phyloP scores from a whole-genome alignment of 2,113 vertebrate species.

The Macrotis lagotis region DNA sequence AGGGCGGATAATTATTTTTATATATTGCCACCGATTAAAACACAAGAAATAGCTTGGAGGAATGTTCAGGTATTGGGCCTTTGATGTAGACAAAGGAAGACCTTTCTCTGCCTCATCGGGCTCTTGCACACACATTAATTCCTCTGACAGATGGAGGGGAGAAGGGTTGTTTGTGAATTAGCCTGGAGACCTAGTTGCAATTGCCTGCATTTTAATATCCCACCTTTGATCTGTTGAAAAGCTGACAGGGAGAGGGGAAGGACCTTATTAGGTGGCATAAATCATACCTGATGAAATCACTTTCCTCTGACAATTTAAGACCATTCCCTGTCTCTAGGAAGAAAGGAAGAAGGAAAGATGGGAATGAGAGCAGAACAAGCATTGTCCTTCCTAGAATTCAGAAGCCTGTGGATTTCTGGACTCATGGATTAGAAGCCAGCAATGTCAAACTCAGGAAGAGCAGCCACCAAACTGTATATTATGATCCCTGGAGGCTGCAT shows the following conservation, averaged over 20 bases:
- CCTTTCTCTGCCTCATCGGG: slow-evolving; percentile 68
- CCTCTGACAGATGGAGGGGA: slow-evolving; percentile 76
- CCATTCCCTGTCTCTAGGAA: not conserved
- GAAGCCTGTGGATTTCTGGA: not conserved
- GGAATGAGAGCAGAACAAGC: not conserved
- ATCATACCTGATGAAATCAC: slow-evolving; percentile 65
- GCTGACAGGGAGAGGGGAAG: slow-evolving; percentile 76
- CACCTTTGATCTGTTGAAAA: slow-evolving; percentile 81
- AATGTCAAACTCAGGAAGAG: not conserved
- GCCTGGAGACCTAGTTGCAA: slow-evolving; percentile 73
- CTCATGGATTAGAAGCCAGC: not conserved
- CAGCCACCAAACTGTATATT: not conserved
- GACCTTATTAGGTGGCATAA: slow-evolving; percentile 75
- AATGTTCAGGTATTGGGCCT: slow-evolving; percentile 74
- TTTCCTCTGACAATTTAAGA: slow-evolving; percentile 13
- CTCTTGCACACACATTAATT: slow-evolving; percentile 70
- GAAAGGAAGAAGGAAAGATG: not conserved
- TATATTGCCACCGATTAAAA: slow-evolving; percentile 74
- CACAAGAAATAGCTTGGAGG: slow-evolving; percentile 73
- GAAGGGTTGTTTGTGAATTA: slow-evolving; percentile 71
- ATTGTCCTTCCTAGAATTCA: not conserved
- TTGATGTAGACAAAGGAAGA: slow-evolving; percentile 80
- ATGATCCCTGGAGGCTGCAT: not conserved
- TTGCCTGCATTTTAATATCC: slow-evolving; percentile 67
- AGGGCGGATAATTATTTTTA: slow-evolving; percentile 76